Base-by-base conservation (phyloP, 2,797 vertebrate species). In the Phataginus tetradactyla region DNA sequence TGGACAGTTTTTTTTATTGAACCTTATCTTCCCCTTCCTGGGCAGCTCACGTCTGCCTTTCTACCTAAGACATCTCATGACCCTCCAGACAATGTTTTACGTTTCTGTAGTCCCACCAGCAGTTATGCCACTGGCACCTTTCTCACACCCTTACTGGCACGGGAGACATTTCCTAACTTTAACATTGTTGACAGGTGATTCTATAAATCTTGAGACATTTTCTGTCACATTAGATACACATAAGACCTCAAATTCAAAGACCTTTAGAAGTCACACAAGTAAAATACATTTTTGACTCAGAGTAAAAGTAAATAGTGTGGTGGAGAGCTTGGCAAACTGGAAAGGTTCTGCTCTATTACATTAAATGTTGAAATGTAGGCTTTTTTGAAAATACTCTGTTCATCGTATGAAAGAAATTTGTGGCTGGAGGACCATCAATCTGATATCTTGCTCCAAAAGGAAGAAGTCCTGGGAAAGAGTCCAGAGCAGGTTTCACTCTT, bases 401-500 rank as follows among this genome's bases (percentile, higher is more conserved):
- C 14, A 3, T 1, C 29, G 64, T 42, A 72, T 85, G 29, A 59
- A 83, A 42, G 18, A 37, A 80, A 53, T 29, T 8, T 72, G 20
- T 79, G n/a, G 7, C 39, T 92, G 86, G 25, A 86, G 53, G 29
- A 53, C 14, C 45, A 61, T 59, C 42, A n/a, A 2, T 66, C 42
- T 45, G 25, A 80, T 25, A 63, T 17, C 3, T 61, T 64, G 3
- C 21, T 91, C 18, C n/a, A 25, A 72, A 45, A 20, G 21, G 63
- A 86, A 79, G 29, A 34, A 57, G 32, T 55, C 10, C 4, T 42
- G 39, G 4, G 13, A 12, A 61, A 77, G 37, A 72, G 37, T 42
- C 10, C 0, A 1, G 21, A 1, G 1, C 13, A 61, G n/a, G 2
- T 7, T 42, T 63, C 29, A 2, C 3, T 32, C 4, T 7, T 66